phyloP scores from a whole-genome alignment of 1,140 invertebrate species.

The Eciton burchellii region DNA sequence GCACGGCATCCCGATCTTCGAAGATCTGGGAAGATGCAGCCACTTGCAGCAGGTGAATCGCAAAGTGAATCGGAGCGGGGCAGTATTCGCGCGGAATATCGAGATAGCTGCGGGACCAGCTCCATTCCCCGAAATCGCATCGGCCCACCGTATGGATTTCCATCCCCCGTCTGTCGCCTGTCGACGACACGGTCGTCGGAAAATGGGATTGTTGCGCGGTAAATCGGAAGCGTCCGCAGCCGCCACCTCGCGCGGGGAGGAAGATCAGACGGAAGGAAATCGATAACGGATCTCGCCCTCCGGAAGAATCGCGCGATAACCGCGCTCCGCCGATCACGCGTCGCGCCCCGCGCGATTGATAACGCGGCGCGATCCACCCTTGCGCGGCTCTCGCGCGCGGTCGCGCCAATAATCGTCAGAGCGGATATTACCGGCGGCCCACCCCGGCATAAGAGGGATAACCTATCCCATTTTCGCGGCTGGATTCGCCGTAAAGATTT shows the following conservation, averaged over 20 bases:
- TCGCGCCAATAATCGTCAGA: constrained; percentile 30
- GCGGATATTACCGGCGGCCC: constrained; percentile 10
- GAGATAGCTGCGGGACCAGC: constrained; percentile 74
- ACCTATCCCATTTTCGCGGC: constrained; percentile 63
- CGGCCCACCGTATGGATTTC: constrained; percentile 77
- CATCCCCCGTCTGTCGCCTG: constrained; percentile 65
- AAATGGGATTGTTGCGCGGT: constrained; percentile 67
- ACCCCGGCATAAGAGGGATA: constrained; percentile 36
- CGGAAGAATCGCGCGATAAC: too few species aligned
- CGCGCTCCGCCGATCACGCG: neutral
- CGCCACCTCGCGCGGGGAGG: too few species aligned
- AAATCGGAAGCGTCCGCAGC: constrained; percentile 63
- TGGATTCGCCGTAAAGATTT: constrained; percentile 73
- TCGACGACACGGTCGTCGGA: constrained; percentile 35
- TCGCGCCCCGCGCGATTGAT: neutral
- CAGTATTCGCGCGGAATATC: constrained; percentile 52
- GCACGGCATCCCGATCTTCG: constrained; percentile 34
- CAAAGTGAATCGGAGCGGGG: constrained; percentile 44
- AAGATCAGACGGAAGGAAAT: constrained; percentile 1
- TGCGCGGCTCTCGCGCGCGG: constrained; percentile 14
- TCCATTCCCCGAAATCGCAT: constrained; percentile 78
- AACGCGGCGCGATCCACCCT: constrained; percentile 22
- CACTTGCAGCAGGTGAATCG: constrained; percentile 43
- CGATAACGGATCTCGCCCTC: neutral
- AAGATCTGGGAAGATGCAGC: neutral